Conservation (phyloP, 1,140 invertebrate species). For the Ips nitidus region DNA sequence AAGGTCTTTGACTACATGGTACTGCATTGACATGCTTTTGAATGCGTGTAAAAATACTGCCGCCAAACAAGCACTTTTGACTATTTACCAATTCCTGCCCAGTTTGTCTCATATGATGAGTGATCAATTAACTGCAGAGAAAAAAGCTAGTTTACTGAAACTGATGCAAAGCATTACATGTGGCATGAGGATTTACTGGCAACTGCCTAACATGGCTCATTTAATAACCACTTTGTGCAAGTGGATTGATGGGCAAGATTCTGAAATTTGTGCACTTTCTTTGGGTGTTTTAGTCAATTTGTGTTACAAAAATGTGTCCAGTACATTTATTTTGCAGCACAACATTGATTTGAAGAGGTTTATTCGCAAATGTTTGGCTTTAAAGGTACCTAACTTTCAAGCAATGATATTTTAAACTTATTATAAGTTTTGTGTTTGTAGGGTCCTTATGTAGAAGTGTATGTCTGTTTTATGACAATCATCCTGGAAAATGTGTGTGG, state of each 20-base stretch:
- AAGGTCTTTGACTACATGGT: constrained; percentile 56
- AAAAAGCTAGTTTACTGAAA: constrained; percentile 57
- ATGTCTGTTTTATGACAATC: constrained; percentile 59
- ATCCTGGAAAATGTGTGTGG: constrained; percentile 58
- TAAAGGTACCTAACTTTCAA: constrained; percentile 53
- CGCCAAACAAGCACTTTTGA: constrained; percentile 61
- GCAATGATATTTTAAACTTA: not conserved
- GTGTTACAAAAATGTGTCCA: constrained; percentile 69
- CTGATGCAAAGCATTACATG: constrained; percentile 68
- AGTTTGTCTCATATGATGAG: constrained; percentile 62
- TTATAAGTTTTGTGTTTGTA: constrained; percentile 33
- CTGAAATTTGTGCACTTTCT: constrained; percentile 59
- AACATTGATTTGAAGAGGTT: constrained; percentile 65
- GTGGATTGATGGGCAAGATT: constrained; percentile 60
- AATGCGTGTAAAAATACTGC: constrained; percentile 61
- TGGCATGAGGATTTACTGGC: constrained; percentile 70
- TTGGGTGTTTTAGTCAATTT: constrained; percentile 71
- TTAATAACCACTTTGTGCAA: constrained; percentile 63
- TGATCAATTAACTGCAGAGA: constrained; percentile 56
- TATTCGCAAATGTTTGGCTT: constrained; percentile 58
- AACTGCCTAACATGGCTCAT: constrained; percentile 65
- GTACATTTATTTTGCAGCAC: constrained; percentile 65
- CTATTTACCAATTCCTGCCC: constrained; percentile 70
- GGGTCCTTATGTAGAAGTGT: constrained; percentile 53
- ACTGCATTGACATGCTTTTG: constrained; percentile 58